These are phyloP conservation scores for Therioaphis trifolii DNA, from an alignment of 2,888 invertebrate species.

Conservation along the genomic window DNA sequence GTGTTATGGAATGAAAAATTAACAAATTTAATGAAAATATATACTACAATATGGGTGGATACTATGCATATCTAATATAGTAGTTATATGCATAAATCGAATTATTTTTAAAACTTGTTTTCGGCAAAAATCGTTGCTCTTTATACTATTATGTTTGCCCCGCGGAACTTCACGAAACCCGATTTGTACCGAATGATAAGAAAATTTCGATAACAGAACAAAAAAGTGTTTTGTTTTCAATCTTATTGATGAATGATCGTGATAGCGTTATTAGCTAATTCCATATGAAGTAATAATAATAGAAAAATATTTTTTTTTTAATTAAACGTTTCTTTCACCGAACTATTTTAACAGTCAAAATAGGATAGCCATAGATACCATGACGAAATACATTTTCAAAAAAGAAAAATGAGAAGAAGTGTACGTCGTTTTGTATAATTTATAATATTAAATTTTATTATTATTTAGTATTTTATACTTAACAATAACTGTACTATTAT, in stretches of 20 bases:
- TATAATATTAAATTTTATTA: too few species aligned
- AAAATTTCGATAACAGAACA: slow-evolving; percentile 18
- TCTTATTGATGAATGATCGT: slow-evolving; percentile 1
- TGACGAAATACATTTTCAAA: too few species aligned
- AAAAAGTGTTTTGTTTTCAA: slow-evolving; percentile 5
- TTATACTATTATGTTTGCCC: background rate
- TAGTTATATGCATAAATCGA: background rate
- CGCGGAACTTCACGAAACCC: slow-evolving; percentile 19
- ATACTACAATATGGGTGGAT: too few species aligned
- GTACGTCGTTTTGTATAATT: too few species aligned
- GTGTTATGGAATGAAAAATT: too few species aligned
- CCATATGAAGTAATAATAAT: background rate
- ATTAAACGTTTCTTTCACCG: background rate
- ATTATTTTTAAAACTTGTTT: background rate
- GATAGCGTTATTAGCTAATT: slow-evolving; percentile 6
- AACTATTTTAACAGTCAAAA: slow-evolving; percentile 2
- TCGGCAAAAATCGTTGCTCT: background rate
- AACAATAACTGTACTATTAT: too few species aligned
- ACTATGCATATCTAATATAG: too few species aligned
- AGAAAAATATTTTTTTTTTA: too few species aligned
- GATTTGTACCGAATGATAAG: slow-evolving; percentile 29
- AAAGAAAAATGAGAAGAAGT: too few species aligned
- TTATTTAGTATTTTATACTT: too few species aligned
- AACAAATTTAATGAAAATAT: too few species aligned
- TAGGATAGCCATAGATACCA: too few species aligned